Evolutionary conservation across 2,113 vertebrate species (phyloP).

Genomic region (Anas platyrhynchos): DNA sequence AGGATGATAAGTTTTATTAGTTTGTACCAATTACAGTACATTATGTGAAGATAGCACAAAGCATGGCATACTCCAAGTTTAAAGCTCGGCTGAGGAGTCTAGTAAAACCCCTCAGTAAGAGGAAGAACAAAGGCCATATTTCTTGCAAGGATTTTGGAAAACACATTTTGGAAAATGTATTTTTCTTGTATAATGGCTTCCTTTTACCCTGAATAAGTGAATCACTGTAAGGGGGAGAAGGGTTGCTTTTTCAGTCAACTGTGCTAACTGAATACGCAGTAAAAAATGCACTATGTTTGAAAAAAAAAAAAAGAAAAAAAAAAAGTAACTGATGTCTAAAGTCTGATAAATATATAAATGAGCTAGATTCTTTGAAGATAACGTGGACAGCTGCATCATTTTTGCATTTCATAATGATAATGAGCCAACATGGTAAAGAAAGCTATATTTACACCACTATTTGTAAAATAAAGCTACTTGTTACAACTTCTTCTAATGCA

Average conservation of each 20-base stretch:
- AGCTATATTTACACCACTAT: background rate
- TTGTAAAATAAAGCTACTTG: background rate
- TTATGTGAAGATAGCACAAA: background rate
- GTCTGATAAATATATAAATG: background rate
- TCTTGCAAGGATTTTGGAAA: background rate
- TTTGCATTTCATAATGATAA: background rate
- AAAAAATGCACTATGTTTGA: background rate
- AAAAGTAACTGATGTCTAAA: background rate
- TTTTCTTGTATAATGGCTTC: background rate
- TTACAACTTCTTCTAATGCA: background rate
- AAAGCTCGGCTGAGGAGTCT: background rate
- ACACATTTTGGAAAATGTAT: background rate
- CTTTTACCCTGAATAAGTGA: background rate
- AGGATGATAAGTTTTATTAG: background rate
- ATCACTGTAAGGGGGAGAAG: background rate
- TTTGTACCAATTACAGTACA: background rate
- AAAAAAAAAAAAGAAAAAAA: constrained; percentile 8
- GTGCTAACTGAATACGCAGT: background rate
- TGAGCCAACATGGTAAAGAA: background rate
- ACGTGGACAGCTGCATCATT: background rate
- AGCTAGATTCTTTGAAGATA: background rate
- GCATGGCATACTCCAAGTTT: background rate
- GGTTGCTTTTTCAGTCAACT: background rate
- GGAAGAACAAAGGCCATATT: background rate
- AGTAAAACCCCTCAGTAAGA: background rate